Conservation (phyloP, 2,797 vertebrate species). For the Falco peregrinus region DNA sequence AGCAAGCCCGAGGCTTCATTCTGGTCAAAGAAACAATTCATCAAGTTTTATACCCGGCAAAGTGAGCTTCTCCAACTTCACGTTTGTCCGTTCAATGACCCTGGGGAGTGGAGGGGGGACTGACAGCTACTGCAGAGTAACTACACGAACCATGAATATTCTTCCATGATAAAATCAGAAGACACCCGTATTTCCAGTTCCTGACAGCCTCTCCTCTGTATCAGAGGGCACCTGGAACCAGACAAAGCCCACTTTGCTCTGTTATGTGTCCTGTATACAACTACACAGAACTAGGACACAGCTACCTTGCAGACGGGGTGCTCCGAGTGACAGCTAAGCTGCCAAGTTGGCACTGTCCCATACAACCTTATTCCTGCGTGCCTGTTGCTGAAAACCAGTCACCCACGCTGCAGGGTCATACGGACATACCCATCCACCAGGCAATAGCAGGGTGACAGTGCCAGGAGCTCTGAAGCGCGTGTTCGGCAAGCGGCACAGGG, state of each 20-base stretch:
- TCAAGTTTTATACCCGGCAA: neutral
- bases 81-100: neutral
- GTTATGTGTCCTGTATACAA: neutral
- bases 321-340: neutral
- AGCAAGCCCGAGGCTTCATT: neutral
- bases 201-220: neutral
- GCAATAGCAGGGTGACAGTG: neutral
- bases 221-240: neutral
- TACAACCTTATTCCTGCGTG: neutral
- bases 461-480: neutral
- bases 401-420: neutral
- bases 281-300: neutral
- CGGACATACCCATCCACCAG: neutral
- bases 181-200: neutral
- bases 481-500: fast-evolving
- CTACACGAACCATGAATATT: neutral
- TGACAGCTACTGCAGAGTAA: neutral
- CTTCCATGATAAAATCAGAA: neutral
- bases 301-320: neutral
- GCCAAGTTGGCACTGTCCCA: neutral
- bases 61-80: neutral
- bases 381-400: neutral
- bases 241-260: neutral
- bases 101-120: fast-evolving
- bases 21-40: neutral